These are phyloP conservation scores for Rhinoderma darwinii DNA, from an alignment of 2,113 vertebrate species.

Conservation along the genomic window DNA sequence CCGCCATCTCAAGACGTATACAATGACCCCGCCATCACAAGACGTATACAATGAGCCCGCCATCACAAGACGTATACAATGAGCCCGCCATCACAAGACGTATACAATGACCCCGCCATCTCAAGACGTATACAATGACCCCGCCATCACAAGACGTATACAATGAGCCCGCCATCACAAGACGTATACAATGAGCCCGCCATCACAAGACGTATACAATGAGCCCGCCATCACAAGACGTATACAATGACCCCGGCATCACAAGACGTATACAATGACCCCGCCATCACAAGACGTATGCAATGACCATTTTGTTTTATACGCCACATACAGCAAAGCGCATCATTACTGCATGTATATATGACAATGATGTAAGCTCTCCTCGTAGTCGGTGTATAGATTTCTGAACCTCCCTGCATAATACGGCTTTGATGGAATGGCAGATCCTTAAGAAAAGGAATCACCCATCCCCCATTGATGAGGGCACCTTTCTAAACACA, in stretches of 20 bases:
- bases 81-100: not conserved
- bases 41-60: not conserved
- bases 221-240: not conserved
- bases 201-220: not conserved
- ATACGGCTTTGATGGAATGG: slow-evolving; percentile 18
- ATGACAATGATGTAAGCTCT: too few relatives aligned
- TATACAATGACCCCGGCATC: too few relatives aligned
- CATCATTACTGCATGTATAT: too few relatives aligned
- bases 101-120: not conserved
- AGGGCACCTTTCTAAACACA: slow-evolving; percentile 32
- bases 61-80: not conserved
- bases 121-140: not conserved
- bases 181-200: not conserved
- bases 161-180: not conserved
- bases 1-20: too few relatives aligned
- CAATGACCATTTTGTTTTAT: too few relatives aligned
- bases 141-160: not conserved
- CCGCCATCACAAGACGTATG: too few relatives aligned
- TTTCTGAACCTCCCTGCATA: not conserved
- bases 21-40: not conserved
- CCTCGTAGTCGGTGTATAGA: too few relatives aligned
- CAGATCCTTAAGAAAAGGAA: slow-evolving; percentile 16
- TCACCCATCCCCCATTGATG: slow-evolving; percentile 36
- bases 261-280: too few relatives aligned
- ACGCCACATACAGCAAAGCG: too few relatives aligned